These are phyloP conservation scores for Norana najaformis DNA, from an alignment of 2,888 invertebrate species.

Conservation along the genomic window DNA sequence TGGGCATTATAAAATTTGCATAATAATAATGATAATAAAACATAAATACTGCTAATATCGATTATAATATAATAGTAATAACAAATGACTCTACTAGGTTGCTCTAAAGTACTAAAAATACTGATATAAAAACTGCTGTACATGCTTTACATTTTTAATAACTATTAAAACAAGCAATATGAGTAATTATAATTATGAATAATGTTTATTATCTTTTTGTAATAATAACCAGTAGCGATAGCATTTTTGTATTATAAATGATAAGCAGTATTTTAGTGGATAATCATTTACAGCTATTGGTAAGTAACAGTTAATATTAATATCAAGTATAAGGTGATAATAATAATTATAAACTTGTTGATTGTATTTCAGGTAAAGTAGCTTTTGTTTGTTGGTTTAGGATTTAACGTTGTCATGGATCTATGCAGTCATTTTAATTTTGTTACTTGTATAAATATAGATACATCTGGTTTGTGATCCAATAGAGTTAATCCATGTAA, in stretches of 20 bases:
- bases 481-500: background rate
- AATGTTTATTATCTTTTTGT: background rate
- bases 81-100: background rate
- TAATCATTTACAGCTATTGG: background rate
- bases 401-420: background rate
- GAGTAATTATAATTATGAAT: background rate
- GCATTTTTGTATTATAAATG: background rate
- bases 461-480: too few relatives aligned
- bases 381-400: background rate
- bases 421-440: background rate
- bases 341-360: background rate
- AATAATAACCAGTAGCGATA: background rate
- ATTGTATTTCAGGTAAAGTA: background rate
- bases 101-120: background rate
- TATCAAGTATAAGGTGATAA: background rate
- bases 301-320: background rate
- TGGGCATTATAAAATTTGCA: background rate
- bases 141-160: background rate
- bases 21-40: background rate
- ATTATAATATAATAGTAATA: conserved; percentile 2
- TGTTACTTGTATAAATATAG: background rate
- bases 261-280: too few relatives aligned
- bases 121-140: background rate
- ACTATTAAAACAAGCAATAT: background rate
- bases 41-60: background rate